These are phyloP conservation scores for Chrysotoxum bicinctum DNA, from an alignment of 2,888 invertebrate species.

Conservation along the genomic window DNA sequence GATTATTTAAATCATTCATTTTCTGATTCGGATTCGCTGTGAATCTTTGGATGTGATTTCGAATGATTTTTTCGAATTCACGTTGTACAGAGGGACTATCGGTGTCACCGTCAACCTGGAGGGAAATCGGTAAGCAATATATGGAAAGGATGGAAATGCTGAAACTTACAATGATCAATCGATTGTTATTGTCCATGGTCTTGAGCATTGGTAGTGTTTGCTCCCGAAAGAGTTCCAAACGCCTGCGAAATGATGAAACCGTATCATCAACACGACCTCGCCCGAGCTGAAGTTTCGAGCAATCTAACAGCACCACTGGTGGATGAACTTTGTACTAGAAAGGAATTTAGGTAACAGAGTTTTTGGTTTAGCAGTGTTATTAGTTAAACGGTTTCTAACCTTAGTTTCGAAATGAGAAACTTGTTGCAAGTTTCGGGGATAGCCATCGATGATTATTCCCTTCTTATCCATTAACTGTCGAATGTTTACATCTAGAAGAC, in stretches of 20 bases:
- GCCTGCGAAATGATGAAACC: slow-evolving; percentile 90
- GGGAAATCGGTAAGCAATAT: not conserved
- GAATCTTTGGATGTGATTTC: slow-evolving; percentile 86
- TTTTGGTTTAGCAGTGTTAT: too few species aligned
- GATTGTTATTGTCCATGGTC: slow-evolving; percentile 89
- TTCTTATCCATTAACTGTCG: slow-evolving; percentile 84
- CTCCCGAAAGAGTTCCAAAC: slow-evolving; percentile 93
- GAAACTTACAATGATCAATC: slow-evolving; percentile 90
- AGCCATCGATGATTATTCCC: slow-evolving; percentile 96
- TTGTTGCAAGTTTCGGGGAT: slow-evolving; percentile 95
- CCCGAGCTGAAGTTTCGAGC: slow-evolving; percentile 93
- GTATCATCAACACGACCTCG: slow-evolving; percentile 93
- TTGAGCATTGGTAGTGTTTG: slow-evolving; percentile 94
- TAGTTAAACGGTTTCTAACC: slow-evolving; percentile 83
- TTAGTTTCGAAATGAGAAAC: slow-evolving; percentile 93
- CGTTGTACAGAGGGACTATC: slow-evolving; percentile 89
- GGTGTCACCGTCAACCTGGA: slow-evolving; percentile 92
- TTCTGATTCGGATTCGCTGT: slow-evolving; percentile 75
- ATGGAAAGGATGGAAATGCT: not conserved
- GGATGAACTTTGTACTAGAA: slow-evolving; percentile 89
- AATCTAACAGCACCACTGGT: slow-evolving; percentile 92
- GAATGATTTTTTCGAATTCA: slow-evolving; percentile 88
- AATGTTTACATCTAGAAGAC: slow-evolving; percentile 88
- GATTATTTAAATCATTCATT: slow-evolving; percentile 65
- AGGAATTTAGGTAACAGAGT: slow-evolving; percentile 48